Percentiles rank a stretch among this genome's conserved stretches.
Evolutionary conservation across 2,888 invertebrate genomes (phyloP).

Genomic region (Falcaria lacertinaria): DNA sequence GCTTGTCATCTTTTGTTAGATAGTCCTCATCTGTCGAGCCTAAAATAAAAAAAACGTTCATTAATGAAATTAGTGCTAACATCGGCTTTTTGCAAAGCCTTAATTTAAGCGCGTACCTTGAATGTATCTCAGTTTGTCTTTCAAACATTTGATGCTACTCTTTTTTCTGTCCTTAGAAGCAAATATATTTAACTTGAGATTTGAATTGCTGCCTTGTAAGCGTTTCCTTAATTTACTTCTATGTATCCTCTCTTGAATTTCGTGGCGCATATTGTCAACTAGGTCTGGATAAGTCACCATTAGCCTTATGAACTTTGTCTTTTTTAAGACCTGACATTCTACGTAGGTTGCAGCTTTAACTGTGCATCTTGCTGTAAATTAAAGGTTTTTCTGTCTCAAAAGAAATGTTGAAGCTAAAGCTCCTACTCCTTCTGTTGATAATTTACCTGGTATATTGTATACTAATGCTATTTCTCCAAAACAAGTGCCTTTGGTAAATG

Average conservation of each 20-base stretch:
- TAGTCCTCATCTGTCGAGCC: conserved; percentile 50
- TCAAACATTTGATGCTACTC: conserved; percentile 72
- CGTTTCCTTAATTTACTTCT: conserved; percentile 42
- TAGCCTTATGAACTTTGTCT: conserved; percentile 66
- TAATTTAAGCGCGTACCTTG: conserved; percentile 43
- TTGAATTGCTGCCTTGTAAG: conserved; percentile 25
- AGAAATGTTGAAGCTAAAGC: no score
- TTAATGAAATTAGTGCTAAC: no score
- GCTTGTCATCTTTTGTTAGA: conserved; percentile 46
- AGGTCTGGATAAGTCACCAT: conserved; percentile 72
- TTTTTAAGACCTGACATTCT: conserved; percentile 74
- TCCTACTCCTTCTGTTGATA: no score
- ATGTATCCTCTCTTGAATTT: conserved; percentile 50
- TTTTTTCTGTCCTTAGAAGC: conserved; percentile 66
- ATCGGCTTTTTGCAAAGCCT: no score
- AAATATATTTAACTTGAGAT: conserved; percentile 59
- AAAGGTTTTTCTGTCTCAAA: not conserved
- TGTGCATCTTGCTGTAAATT: conserved; percentile 60
- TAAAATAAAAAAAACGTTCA: conserved; percentile 24
- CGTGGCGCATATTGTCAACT: conserved; percentile 45
- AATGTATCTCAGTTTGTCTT: conserved; percentile 64
- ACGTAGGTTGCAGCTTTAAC: conserved; percentile 75
- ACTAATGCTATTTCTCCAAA: conserved; percentile 75
- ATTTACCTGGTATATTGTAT: conserved; percentile 66
- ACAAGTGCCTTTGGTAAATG: conserved; percentile 72